These are phyloP conservation scores for Pseudocheirus occidentalis DNA, from an alignment of 2,797 vertebrate genomes.

Conservation along the genomic window DNA sequence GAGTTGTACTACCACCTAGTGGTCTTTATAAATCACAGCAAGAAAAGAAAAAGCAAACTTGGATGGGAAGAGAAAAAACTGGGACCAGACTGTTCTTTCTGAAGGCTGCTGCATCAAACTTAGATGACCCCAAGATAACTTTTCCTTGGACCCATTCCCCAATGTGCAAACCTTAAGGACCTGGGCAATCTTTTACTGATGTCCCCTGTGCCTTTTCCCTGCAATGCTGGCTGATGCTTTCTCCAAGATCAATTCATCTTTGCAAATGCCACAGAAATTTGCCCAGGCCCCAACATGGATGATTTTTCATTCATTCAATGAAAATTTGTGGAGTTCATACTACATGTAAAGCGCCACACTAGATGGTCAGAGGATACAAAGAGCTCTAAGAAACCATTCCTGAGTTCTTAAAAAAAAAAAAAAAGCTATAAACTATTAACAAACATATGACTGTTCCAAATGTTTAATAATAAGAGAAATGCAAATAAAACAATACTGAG, in stretches of 20 bases:
- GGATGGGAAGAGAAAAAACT: background rate
- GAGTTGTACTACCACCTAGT: conserved; percentile 59
- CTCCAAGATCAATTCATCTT: background rate
- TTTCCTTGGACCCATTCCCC: background rate
- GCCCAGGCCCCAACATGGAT: background rate
- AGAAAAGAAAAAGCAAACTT: background rate
- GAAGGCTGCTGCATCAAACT: background rate
- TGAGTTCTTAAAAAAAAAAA: background rate
- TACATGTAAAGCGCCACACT: background rate
- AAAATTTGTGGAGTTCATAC: background rate
- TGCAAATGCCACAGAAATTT: background rate
- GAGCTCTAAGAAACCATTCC: background rate
- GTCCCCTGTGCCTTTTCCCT: conserved; percentile 39
- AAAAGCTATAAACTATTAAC: background rate
- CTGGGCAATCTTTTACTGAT: background rate
- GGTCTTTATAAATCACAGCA: conserved; percentile 28
- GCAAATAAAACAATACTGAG: background rate
- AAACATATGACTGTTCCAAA: background rate
- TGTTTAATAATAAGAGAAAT: background rate
- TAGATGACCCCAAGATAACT: conserved; percentile 21
- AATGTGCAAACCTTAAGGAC: background rate
- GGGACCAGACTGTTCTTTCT: conserved; percentile 14
- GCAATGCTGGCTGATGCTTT: conserved; percentile 19
- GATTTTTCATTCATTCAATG: conserved; percentile 28
- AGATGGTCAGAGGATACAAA: background rate